Base-by-base conservation (phyloP, 1,140 invertebrate genomes). In the Leptinotarsa lineolata region DNA sequence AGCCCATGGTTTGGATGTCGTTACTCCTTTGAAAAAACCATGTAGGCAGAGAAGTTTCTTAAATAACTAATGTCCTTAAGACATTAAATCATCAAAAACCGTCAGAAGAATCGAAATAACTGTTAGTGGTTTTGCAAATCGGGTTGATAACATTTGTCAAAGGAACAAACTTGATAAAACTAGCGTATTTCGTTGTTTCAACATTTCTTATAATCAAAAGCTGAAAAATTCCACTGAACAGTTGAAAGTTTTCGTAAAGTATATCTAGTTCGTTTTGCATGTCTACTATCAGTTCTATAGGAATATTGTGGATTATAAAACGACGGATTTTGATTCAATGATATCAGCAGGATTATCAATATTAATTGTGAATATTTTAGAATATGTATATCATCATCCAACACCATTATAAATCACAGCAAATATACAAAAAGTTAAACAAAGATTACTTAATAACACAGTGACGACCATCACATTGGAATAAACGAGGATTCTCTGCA, bases 381-480 rank as follows among this genome's bases (percentile, higher is more conserved):
- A 77, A 75, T 77, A 65, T 67, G 68, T 69, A 77, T 39, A 39
- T 39, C 30, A 39, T 79, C 75, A 80, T 79, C 76, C 75, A 80
- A 80, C 78, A 80, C 74, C 75, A 74, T 75, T 78, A 77, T 78
- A 58, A 81, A 82, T 82, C 81, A 82, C 81, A 82, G 81, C 77
- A 81, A 81, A 77, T 77, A 76, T 81, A 78, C 73, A 79, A 81
- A 81, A 77, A 64, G 74, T 64, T 54, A 74, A 77, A 75, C 63
- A 75, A 74, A 70, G 68, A 44, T 70, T 59, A 74, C 46, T 70
- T 54, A 70, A 74, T 80, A 77, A 78, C 74, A 77, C 77, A 77
- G 75, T 72, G 68, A 72, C 72, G 58, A 76, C 70, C 48, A 77
- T 80, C 78, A 79, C 73, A 68, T 64, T 76, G 71, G 74, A 81